Evolutionary conservation across 2,113 vertebrate genomes (phyloP).

Genomic region (Pionites leucogaster): DNA sequence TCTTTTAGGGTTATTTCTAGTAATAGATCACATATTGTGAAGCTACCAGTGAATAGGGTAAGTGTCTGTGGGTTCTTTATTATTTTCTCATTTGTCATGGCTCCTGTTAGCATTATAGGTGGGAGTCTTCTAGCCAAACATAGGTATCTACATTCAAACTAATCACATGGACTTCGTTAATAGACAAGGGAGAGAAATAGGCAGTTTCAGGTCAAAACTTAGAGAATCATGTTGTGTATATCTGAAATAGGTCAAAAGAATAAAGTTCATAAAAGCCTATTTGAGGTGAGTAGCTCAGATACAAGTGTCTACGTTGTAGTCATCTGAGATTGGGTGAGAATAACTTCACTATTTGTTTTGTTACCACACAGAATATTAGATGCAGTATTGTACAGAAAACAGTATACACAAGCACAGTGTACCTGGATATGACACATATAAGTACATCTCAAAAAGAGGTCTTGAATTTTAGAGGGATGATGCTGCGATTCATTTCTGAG

Average conservation of each 20-base stretch:
- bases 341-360: neutral
- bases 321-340: neutral
- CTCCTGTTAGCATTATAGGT: neutral
- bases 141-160: neutral
- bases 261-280: neutral
- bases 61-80: slow-evolving; percentile 37
- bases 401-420: fast-evolving
- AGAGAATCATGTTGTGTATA: neutral
- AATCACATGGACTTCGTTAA: neutral
- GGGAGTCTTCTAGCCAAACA: neutral
- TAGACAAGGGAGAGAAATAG: neutral
- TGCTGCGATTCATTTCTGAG: neutral
- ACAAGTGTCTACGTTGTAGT: neutral
- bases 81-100: neutral
- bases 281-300: neutral
- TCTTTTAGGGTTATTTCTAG: slow-evolving; percentile 90
- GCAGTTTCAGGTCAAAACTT: neutral
- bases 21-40: slow-evolving; percentile 93
- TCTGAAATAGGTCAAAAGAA: neutral
- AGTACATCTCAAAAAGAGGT: neutral
- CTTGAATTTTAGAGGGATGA: neutral
- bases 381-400: neutral
- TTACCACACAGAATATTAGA: neutral
- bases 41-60: slow-evolving; percentile 82
- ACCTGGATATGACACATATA: neutral